Base-by-base conservation (phyloP, 2,797 vertebrate species). In the Protonibea diacanthus region DNA sequence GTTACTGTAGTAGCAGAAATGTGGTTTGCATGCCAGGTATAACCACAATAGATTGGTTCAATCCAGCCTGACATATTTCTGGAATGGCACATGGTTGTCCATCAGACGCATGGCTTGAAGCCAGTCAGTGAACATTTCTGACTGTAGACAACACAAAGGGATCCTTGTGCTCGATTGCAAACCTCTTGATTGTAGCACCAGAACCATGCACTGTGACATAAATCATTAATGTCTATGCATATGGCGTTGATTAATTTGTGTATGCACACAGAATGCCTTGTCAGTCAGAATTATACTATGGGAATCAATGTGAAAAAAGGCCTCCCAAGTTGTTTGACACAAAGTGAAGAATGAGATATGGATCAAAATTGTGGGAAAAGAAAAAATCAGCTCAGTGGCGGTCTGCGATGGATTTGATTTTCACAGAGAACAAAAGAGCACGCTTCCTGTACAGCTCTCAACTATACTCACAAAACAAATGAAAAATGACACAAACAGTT, bases 201-300 rank as follows among this genome's bases (percentile, higher is more conserved):
- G 77, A 78, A 58, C 80, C 49, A 42, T 77, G 71, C 52, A 72
- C 87, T 59, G 51, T 73, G 78, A 91, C 85, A 89, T 88, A 83
- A 85, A 90, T 83, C 84, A 89, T 91, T 90, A 83, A 88, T 92
- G 84, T 87, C 74, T 13, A 69, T 84, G 84, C 88, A 90, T 89
- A 33, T 88, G 78, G 84, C 74, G 78, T 73, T 23, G 75, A 92
- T 93, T 86, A 88, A 92, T 90, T 86, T 88, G 88, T 92, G 82
- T 88, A 87, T 86, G 86, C 85, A 84, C 88, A 91, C 86, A 55
- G 75, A 53, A 81, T 62, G 63, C 69, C 70, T 17, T 76, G 86
- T 87, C 86, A 89, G 56, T 88, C 74, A 63, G 17, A 74, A 77
- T 80, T 55, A 79, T 66, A 44, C 84, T 23, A 7, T 12, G 0